Evolutionary conservation across 2,797 vertebrate genomes (phyloP).

Genomic region (Coracias cyanogaster): DNA sequence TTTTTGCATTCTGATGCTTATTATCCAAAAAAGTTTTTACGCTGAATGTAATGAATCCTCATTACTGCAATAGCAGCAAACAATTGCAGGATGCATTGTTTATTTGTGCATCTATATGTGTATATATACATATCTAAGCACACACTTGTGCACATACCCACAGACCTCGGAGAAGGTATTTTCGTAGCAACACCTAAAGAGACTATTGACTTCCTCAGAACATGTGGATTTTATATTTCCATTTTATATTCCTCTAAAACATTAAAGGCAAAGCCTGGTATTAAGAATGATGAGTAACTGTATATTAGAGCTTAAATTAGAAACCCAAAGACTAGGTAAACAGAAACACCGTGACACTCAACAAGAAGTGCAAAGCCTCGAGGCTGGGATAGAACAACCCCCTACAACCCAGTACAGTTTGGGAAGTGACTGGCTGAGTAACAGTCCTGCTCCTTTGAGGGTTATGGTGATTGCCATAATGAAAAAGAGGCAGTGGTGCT

Average conservation of each 20-base stretch:
- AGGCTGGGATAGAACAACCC: neutral
- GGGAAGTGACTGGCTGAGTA: neutral
- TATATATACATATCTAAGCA: neutral
- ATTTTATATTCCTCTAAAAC: neutral
- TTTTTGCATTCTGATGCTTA: neutral
- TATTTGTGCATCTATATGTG: neutral
- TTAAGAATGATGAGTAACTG: neutral
- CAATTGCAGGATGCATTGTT: neutral
- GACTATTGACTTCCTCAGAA: neutral
- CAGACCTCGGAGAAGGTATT: neutral
- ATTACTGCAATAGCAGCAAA: neutral
- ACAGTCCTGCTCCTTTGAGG: neutral
- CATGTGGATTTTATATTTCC: neutral
- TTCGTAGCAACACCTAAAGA: neutral
- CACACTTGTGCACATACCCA: neutral
- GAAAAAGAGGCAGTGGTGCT: neutral
- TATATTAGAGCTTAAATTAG: neutral
- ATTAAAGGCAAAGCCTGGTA: neutral
- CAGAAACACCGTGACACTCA: neutral
- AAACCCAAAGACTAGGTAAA: neutral
- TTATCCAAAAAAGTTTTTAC: neutral
- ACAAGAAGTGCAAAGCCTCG: neutral
- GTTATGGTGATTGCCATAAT: neutral
- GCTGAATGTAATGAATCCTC: neutral
- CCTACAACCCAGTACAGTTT: rapidly evolving